Evolutionary conservation across 2,113 vertebrate genomes (phyloP).

Genomic region (Stegastes partitus): DNA sequence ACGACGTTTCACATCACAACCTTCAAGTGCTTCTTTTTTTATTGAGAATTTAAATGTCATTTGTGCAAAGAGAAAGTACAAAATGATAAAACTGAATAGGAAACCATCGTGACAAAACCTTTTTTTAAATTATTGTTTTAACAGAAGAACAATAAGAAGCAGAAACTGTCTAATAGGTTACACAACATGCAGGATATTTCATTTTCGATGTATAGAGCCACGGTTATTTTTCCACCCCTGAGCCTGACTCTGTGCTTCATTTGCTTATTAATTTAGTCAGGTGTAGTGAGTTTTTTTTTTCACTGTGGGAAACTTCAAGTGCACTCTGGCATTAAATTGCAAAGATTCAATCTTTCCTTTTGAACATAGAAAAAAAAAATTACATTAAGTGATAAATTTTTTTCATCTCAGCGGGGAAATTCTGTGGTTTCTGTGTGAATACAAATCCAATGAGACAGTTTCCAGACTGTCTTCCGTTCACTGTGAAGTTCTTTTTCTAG

Average conservation of each 20-base stretch:
- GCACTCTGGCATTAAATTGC: background rate
- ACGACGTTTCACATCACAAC: background rate
- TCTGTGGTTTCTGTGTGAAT: slow-evolving; percentile 3
- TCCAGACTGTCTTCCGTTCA: background rate
- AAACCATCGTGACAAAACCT: too few species aligned
- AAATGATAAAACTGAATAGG: too few species aligned
- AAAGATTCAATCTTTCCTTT: background rate
- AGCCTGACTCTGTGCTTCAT: background rate
- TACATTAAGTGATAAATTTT: background rate
- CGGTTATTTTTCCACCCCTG: background rate
- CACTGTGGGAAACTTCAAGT: background rate
- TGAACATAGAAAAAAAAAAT: background rate
- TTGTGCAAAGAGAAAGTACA: background rate
- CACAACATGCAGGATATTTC: too few species aligned
- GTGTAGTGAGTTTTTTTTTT: background rate
- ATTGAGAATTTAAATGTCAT: background rate
- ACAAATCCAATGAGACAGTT: background rate
- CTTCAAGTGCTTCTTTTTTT: background rate
- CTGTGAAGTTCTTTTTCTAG: background rate
- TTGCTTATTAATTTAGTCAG: background rate
- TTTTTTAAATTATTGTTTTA: background rate
- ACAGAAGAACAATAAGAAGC: background rate
- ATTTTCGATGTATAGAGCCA: background rate
- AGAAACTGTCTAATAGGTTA: background rate
- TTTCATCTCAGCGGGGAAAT: background rate